These are phyloP conservation scores for Scartelaos histophorus DNA, from an alignment of 2,113 vertebrate species.

Conservation along the genomic window DNA sequence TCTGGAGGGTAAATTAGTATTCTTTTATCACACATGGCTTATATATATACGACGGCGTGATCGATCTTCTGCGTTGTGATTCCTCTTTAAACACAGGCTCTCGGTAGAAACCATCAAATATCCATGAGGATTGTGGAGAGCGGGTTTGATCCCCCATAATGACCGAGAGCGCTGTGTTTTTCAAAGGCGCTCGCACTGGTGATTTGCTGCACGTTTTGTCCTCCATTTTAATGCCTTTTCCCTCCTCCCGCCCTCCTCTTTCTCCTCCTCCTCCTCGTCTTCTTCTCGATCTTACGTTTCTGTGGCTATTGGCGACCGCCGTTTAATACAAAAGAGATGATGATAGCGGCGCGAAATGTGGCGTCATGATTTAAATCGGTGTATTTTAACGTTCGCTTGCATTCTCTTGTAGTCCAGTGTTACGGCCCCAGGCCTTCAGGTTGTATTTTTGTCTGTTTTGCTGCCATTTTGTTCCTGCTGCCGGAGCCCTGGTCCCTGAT, in stretches of 20 bases:
- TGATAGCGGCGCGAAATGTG: background rate
- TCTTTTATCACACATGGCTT: background rate
- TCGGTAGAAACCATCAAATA: slow-evolving; percentile 9
- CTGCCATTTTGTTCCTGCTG: too few species aligned
- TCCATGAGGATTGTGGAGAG: slow-evolving; percentile 11
- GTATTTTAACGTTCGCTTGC: too few species aligned
- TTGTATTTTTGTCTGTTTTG: too few species aligned
- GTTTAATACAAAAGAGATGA: background rate
- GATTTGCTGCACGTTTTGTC: slow-evolving; percentile 1
- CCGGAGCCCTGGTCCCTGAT: too few species aligned
- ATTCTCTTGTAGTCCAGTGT: background rate
- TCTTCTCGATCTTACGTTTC: background rate
- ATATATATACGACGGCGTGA: background rate
- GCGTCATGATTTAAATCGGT: too few species aligned
- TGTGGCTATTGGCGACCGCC: background rate
- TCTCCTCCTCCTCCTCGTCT: background rate
- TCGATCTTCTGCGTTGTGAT: background rate
- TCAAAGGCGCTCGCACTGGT: background rate
- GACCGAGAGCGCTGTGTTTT: slow-evolving; percentile 12
- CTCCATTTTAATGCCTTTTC: slow-evolving; percentile 29
- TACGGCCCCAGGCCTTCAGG: too few species aligned
- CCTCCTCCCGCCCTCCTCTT: slow-evolving; percentile 8
- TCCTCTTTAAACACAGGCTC: background rate
- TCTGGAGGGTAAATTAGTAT: background rate
- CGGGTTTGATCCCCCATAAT: slow-evolving; percentile 21